A percentile compares a stretch with the other conserved stretches of the same genome.
Conservation (phyloP, 1,140 invertebrate species). For the Zophobas morio region DNA sequence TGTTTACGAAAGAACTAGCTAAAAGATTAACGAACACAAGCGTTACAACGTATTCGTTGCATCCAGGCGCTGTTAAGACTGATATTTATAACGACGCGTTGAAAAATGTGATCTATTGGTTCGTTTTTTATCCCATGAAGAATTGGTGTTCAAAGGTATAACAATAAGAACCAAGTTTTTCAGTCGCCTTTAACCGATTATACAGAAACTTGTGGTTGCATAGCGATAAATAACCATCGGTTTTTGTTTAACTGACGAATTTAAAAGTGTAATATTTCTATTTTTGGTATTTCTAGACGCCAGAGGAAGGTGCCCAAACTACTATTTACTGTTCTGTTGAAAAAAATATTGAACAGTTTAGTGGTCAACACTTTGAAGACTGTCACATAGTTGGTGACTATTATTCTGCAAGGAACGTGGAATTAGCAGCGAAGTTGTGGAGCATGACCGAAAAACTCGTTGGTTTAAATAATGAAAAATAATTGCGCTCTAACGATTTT, state of each 20-base stretch:
- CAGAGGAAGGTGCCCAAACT: conserved; percentile 60
- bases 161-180: too few relatives aligned
- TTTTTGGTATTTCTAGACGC: conserved; percentile 48
- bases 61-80: conserved; percentile 63
- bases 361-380: conserved; percentile 56
- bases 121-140: too few relatives aligned
- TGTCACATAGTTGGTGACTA: conserved; percentile 43
- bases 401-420: too few relatives aligned
- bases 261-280: conserved; percentile 12
- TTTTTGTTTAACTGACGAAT: conserved; percentile 49
- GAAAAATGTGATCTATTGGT: neutral
- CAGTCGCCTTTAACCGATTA: too few relatives aligned
- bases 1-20: conserved; percentile 77
- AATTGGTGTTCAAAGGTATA: too few relatives aligned
- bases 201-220: too few relatives aligned
- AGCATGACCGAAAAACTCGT: too few relatives aligned
- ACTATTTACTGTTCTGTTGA: conserved; percentile 54
- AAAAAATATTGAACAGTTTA: conserved; percentile 50
- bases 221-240: neutral
- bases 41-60: conserved; percentile 60
- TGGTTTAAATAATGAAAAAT: too few relatives aligned
- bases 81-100: conserved; percentile 57
- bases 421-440: too few relatives aligned
- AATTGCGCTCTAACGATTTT: too few relatives aligned
- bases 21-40: conserved; percentile 70